Conservation (phyloP, 2,888 invertebrate genomes). For the Brachynemurus nebulosus region DNA sequence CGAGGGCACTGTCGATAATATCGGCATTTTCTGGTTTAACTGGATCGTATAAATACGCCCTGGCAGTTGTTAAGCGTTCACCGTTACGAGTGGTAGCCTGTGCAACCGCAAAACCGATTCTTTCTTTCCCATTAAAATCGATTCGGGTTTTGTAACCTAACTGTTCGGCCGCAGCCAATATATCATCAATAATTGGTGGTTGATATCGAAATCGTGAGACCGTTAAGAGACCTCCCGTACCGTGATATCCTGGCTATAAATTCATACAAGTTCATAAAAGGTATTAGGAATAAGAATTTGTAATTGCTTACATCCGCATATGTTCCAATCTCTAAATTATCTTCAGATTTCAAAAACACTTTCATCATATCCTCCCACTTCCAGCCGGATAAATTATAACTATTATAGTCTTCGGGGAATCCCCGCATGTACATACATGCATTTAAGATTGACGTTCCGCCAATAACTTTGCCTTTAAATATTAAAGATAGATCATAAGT, state of each 20-base stretch:
- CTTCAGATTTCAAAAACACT: conserved; percentile 13
- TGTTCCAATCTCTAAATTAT: conserved; percentile 11
- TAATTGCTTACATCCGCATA: conserved; percentile 7
- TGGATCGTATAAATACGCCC: conserved; percentile 6
- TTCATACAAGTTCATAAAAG: background rate
- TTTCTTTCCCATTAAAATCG: conserved; percentile 16
- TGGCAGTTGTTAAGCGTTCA: conserved; percentile 2
- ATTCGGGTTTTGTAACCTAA: conserved; percentile 16
- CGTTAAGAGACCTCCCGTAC: conserved; percentile 15
- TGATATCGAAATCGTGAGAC: conserved; percentile 15
- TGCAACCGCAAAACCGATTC: conserved; percentile 16
- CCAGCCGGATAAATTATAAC: conserved; percentile 11
- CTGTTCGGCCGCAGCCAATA: conserved; percentile 15
- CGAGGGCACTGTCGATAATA: background rate
- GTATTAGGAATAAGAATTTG: background rate
- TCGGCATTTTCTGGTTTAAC: background rate
- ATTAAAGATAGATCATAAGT: background rate
- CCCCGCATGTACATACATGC: conserved; percentile 15
- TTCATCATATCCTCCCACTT: conserved; percentile 12
- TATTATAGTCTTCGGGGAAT: conserved; percentile 11
- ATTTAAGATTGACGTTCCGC: conserved; percentile 12
- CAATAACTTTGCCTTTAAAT: conserved; percentile 11
- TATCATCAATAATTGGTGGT: conserved; percentile 15
- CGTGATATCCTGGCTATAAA: conserved; percentile 14
- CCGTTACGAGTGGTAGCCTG: conserved; percentile 15